Evolutionary conservation across 1,140 invertebrate species (phyloP), one percentile per base, ranked within the genome.

Genomic region (Epicauta chinensis): DNA sequence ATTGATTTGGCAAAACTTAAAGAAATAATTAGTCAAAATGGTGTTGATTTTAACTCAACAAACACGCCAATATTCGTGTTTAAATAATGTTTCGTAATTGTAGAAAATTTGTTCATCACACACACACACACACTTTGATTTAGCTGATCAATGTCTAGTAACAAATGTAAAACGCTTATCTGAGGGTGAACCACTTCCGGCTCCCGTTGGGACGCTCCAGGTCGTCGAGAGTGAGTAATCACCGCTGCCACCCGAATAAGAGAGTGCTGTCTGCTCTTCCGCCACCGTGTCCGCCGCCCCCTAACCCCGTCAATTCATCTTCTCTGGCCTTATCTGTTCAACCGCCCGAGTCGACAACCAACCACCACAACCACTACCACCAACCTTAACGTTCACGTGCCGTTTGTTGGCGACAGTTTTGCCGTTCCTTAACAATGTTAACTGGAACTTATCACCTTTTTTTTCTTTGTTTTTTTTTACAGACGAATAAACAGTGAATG

Each of bases 161-260:
- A 67, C 65, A 67, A 67, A 67, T 65, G 65, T 66, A 64, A 66
- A 63, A 53, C 64, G 60, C 62, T 67, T 67, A 67, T 67, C 65
- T 61, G 51, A 55, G 56, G 60, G 52, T 56, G 62, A 61, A 59
- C 56, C 63, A 64, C 65, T 67, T 67, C 63, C 63, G 63, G 54
- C 41, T 55, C 53, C 60, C 58, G 56, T 35, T 58, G 51, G 51
- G 51, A 52, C 46, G 58, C 54, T 55, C 58, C 62, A 54, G 55
- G 56, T 59, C 58, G 54, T 51, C 56, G 55, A 48, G 55, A 48
- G 64, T 67, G 65, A 67, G 64, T 67, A 67, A 67, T 67, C 62
- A 59, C 61, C 51, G 48, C 62, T 64, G 64, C 62, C 65, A 66
- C 55, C 56, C 53, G 64, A 59, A 51, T 66, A 66, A 66, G 63